Base-by-base conservation (phyloP, 2,797 vertebrate genomes). In the Gymnothorax javanicus region DNA sequence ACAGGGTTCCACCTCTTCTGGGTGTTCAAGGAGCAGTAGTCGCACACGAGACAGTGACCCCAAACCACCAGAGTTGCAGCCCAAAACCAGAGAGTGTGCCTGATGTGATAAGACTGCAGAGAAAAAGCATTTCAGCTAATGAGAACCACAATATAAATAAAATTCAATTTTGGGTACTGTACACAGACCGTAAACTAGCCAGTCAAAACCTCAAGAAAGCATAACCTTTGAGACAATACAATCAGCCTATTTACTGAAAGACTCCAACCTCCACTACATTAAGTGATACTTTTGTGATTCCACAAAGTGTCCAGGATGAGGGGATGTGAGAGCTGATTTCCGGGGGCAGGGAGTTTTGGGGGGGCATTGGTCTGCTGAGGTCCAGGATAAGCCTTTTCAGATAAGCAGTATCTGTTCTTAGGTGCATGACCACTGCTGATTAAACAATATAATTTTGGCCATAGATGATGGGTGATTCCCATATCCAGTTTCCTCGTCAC, bases 41-140 rank as follows among this genome's bases (percentile, higher is more conserved):
- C 94, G 94, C 59, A 96, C 91, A 4, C 92, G 90, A 88, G 93
- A 93, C 87, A 96, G 89, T 54, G 93, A 94, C 84, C 94, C 94
- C 87, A 94, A 90, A 58, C 93, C 89, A 7, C 89, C 89, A 0
- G 93, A 95, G 86, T 94, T 88, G 85, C 93, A 96, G 84, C 90
- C 93, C 67, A 94, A 88, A 0, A 89, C 94, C 71, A 96, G 90
- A 0, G 94, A 95, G 0, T 94, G 94, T 71, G 95, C 90, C 33
- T 94, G 93, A 0, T 94, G 92, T 69, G 94, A 95, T 87, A 95
- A 84, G 4, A 88, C n/a, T 69, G 62, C 77, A 79, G 59, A 59
- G 62, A 67, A 9, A 69, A 73, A 69, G 33, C 58, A 54, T 43
- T 77, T 77, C 43, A 17, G 43, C 15, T 5, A 77, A 50, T 77